These are phyloP conservation scores for Chironomus tepperi DNA, from an alignment of 1,140 invertebrate species.

Conservation along the genomic window DNA sequence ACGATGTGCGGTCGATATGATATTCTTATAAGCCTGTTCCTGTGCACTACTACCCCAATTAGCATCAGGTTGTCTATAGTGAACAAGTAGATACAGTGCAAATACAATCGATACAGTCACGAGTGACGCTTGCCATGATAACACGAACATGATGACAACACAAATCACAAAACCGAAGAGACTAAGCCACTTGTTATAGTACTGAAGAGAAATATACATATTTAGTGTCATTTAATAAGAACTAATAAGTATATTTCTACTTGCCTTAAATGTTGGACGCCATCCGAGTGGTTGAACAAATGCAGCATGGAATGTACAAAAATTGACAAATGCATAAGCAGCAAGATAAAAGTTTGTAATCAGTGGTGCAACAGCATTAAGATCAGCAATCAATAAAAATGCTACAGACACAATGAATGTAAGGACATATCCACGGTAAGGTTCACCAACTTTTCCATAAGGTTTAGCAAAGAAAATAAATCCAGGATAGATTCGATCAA, in stretches of 20 bases:
- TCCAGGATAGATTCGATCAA: slow-evolving; percentile 85
- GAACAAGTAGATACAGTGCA: slow-evolving; percentile 72
- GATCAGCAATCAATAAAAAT: slow-evolving; percentile 81
- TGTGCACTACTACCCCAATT: slow-evolving; percentile 95
- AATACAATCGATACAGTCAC: slow-evolving; percentile 77
- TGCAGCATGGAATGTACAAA: slow-evolving; percentile 82
- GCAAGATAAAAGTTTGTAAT: slow-evolving; percentile 92
- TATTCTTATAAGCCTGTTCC: slow-evolving; percentile 84
- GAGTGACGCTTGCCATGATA: slow-evolving; percentile 79
- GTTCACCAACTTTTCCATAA: slow-evolving; percentile 78
- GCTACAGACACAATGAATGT: slow-evolving; percentile 73
- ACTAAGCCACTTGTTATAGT: slow-evolving; percentile 86
- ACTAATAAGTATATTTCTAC: slow-evolving; percentile 28
- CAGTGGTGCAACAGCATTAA: slow-evolving; percentile 80
- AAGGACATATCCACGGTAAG: slow-evolving; percentile 77
- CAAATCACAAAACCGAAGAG: slow-evolving; percentile 74
- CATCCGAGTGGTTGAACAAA: slow-evolving; percentile 69
- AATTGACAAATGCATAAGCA: slow-evolving; percentile 89
- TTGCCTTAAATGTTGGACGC: slow-evolving; percentile 74
- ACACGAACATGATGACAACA: slow-evolving; percentile 85
- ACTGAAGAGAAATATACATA: slow-evolving; percentile 47
- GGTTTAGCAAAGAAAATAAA: slow-evolving; percentile 83
- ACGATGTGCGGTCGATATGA: slow-evolving; percentile 65
- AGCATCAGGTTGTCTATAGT: slow-evolving; percentile 83
- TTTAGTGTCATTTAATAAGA: slow-evolving; percentile 15